Evolutionary conservation across 2,888 invertebrate genomes (phyloP), one percentile per base, ranked within the genome.

Genomic region (Ganaspis brasiliensis): DNA sequence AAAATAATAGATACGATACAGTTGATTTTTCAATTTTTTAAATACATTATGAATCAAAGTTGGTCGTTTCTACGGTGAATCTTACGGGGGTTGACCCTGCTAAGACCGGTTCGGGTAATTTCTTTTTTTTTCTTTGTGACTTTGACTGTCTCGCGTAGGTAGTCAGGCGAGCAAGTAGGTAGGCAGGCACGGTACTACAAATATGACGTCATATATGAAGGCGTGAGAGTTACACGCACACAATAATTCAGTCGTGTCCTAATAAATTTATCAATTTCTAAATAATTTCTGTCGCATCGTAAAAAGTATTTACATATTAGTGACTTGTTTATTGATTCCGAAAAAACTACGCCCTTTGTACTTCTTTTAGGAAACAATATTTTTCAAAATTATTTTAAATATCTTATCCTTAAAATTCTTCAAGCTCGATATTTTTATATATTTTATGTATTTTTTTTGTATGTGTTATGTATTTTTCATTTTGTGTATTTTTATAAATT

Each of bases 51-150:
- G 19, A 19, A 52, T 52, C 52, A 52, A 52, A 52, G 52, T 19
- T 52, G 77, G 56, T 77, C 75, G 67, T 79, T 75, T 79, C 77
- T 77, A n/a, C 80, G 76, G 78, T 57, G 80, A 80, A 75, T 72
- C 76, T 78, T 80, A 84, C 79, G 83, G 82, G 84, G 84, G 82
- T 86, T 86, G 86, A 86, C 86, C 86, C 86, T 83, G 87, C 76
- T 83, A 82, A 78, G 88, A 89, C 89, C 89, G 89, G 89, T 89
- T 89, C 89, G 85, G 87, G 85, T 88, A 87, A 87, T 83, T 81
- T 80, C 81, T 81, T 75, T 79, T 70, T 70, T 79, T 79, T 76
- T 77, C 78, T 82, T 31, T 59, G 40, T 73, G 57, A 74, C 74
- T 78, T 78, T 80, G 76, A 74, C 61, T 70, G 74, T 71, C 74